These are phyloP conservation scores for Calameuta filiformis DNA, from an alignment of 2,888 invertebrate species.

Conservation along the genomic window DNA sequence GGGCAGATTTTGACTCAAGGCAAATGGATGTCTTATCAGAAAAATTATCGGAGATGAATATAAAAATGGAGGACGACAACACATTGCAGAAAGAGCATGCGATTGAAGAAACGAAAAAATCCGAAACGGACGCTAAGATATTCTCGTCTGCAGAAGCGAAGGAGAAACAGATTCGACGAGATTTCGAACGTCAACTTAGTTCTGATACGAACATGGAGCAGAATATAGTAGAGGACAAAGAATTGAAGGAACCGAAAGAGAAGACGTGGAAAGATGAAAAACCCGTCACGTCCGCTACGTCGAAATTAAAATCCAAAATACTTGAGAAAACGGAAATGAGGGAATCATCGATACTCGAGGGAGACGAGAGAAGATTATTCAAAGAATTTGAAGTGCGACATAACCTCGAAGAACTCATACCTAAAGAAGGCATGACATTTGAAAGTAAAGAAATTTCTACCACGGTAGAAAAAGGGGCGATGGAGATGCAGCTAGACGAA, in stretches of 20 bases:
- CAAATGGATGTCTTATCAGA: background rate
- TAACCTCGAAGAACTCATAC: background rate
- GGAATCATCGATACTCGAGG: background rate
- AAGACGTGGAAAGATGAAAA: background rate
- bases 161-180: slow-evolving; percentile 1
- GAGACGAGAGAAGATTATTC: background rate
- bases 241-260: background rate
- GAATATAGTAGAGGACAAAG: background rate
- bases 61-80: background rate
- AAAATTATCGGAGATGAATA: background rate
- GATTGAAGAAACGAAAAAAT: background rate
- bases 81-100: background rate
- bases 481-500: background rate
- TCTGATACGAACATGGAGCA: background rate
- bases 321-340: background rate
- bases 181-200: slow-evolving; percentile 1
- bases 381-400: background rate
- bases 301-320: background rate
- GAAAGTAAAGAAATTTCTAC: background rate
- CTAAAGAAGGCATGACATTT: background rate
- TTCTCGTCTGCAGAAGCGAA: background rate
- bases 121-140: background rate
- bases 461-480: background rate
- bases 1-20: background rate
- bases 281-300: background rate